phyloP scores from a whole-genome alignment of 2,113 vertebrate species.

The Podarcis cretensis region DNA sequence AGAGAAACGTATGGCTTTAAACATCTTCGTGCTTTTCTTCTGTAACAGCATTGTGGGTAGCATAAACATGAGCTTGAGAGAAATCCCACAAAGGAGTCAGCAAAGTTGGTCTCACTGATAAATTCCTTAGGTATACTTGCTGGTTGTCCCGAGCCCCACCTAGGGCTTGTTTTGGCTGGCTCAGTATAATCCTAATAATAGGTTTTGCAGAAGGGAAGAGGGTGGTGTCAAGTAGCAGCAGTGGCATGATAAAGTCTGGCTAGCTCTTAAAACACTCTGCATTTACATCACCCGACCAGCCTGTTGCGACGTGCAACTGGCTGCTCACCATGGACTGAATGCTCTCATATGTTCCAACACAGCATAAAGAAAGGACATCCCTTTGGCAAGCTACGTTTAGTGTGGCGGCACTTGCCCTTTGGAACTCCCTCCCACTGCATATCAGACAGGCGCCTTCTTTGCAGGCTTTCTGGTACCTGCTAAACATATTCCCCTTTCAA shows the following conservation, averaged over 20 bases:
- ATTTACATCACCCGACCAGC: neutral
- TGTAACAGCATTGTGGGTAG: neutral
- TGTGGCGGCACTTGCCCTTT: too few species aligned
- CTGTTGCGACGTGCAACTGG: neutral
- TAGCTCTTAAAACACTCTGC: neutral
- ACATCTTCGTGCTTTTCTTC: neutral
- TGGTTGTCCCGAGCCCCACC: neutral
- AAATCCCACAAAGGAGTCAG: too few species aligned
- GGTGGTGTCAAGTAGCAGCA: neutral
- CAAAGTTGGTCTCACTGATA: neutral
- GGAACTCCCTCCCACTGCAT: too few species aligned
- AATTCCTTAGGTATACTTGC: conserved; percentile 21
- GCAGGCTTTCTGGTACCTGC: too few species aligned
- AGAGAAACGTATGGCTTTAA: neutral
- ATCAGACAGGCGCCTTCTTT: too few species aligned
- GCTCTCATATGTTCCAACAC: neutral
- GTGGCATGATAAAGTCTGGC: conserved; percentile 46
- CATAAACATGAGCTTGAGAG: neutral
- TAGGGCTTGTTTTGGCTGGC: neutral
- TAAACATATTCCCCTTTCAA: too few species aligned
- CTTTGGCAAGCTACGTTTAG: neutral
- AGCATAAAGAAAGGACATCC: neutral
- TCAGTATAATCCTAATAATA: conserved; percentile 1
- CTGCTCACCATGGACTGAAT: neutral
- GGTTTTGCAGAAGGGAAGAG: neutral